These are phyloP conservation scores for Callorhinus ursinus DNA, from an alignment of 2,113 vertebrate genomes.

Conservation along the genomic window DNA sequence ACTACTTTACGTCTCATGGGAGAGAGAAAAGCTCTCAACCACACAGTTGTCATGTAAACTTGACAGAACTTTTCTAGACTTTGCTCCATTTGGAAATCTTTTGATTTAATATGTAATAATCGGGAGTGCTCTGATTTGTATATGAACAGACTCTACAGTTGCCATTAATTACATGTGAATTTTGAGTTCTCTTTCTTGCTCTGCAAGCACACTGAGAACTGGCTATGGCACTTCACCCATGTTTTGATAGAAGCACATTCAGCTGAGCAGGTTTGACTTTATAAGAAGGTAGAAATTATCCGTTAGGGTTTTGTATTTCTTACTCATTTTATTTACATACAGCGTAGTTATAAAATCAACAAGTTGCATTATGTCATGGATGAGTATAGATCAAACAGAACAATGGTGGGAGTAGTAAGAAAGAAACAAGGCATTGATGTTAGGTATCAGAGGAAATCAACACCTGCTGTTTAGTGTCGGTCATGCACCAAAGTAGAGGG, in stretches of 20 bases:
- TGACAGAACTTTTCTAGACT: neutral
- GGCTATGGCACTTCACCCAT: neutral
- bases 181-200: neutral
- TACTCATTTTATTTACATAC: neutral
- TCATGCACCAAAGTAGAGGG: neutral
- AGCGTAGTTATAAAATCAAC: conserved; percentile 6
- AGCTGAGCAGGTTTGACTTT: conserved; percentile 34
- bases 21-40: neutral
- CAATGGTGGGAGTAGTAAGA: neutral
- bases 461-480: neutral
- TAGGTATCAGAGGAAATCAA: neutral
- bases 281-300: neutral
- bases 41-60: neutral
- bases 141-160: conserved; percentile 14
- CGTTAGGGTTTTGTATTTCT: conserved; percentile 42
- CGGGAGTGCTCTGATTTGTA: neutral
- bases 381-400: conserved; percentile 3
- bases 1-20: conserved; percentile 32
- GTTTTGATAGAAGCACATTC: neutral
- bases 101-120: neutral
- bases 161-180: neutral
- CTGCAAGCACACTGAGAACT: neutral
- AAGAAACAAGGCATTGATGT: neutral
- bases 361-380: neutral
- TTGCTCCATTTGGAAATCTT: neutral